Evolutionary conservation across 2,113 vertebrate genomes (phyloP).

Genomic region (Pedetes capensis): DNA sequence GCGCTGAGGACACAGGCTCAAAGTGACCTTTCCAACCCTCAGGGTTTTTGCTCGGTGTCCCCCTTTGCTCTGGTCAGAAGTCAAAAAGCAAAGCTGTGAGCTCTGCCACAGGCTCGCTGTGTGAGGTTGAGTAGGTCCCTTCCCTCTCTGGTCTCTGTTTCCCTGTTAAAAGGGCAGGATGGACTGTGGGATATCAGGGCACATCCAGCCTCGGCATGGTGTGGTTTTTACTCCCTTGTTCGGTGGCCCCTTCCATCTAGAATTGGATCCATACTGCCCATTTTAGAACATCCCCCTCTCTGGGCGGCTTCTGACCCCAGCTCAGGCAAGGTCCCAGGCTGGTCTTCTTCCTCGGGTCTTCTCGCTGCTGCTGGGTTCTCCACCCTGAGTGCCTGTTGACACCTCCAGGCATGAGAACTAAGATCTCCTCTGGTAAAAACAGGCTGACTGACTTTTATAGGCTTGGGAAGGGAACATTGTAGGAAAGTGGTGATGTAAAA

Average conservation of each 20-base stretch:
- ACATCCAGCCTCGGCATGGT: background rate
- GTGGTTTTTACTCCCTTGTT: background rate
- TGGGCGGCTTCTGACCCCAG: background rate
- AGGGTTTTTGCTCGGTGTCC: background rate
- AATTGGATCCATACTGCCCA: background rate
- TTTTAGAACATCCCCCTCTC: background rate
- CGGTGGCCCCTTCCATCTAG: background rate
- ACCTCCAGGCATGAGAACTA: background rate
- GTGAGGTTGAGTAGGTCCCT: background rate
- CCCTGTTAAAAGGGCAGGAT: background rate
- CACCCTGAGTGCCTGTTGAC: accelerated
- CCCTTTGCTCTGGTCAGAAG: background rate
- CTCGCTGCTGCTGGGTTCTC: background rate
- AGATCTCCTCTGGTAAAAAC: background rate
- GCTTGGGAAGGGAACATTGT: slow-evolving; percentile 55
- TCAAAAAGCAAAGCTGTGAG: background rate
- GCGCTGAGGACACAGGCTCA: background rate
- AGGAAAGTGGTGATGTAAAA: slow-evolving; percentile 50
- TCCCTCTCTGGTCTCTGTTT: background rate
- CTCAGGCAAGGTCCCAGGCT: background rate
- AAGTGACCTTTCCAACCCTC: background rate
- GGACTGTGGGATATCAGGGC: accelerated
- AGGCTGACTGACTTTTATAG: background rate
- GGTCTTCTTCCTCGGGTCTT: background rate
- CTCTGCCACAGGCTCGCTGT: background rate